phyloP scores from a whole-genome alignment of 2,113 vertebrate species.

The Glaucidium brasilianum region DNA sequence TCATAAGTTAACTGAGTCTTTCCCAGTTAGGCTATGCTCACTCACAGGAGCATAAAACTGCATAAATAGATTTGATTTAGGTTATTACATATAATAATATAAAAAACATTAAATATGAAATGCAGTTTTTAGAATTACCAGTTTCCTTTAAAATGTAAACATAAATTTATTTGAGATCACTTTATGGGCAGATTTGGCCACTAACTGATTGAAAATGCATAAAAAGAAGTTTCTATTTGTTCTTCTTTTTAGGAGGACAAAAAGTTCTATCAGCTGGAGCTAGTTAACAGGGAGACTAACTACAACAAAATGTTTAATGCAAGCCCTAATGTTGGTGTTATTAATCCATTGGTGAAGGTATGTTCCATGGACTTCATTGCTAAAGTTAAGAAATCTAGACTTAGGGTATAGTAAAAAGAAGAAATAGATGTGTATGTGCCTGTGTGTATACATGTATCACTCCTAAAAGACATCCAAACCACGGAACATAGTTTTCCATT shows the following conservation, averaged over 20 bases:
- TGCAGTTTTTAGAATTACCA: not conserved
- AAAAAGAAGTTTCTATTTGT: slow-evolving; percentile 75
- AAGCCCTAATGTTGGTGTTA: slow-evolving; percentile 95
- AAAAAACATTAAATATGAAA: slow-evolving; percentile 2
- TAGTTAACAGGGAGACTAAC: slow-evolving; percentile 98
- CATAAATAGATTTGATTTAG: not conserved
- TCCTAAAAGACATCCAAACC: not conserved
- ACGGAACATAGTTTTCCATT: slow-evolving; percentile 7
- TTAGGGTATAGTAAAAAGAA: not conserved
- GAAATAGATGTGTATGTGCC: not conserved
- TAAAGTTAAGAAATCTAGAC: slow-evolving; percentile 38
- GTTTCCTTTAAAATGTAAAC: not conserved
- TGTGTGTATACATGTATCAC: not conserved
- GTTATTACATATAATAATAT: not conserved
- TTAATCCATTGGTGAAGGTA: slow-evolving; percentile 99
- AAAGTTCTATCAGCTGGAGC: slow-evolving; percentile 98
- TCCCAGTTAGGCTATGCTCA: not conserved
- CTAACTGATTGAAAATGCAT: slow-evolving; percentile 46
- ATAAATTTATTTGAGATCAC: not conserved
- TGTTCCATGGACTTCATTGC: slow-evolving; percentile 67
- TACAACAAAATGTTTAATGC: slow-evolving; percentile 99
- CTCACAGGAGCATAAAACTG: not conserved
- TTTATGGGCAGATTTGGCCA: slow-evolving; percentile 25
- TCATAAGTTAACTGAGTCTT: not conserved
- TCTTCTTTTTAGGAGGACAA: slow-evolving; percentile 91